Percentiles rank a stretch among this genome's conserved stretches.
phyloP scores from a whole-genome alignment of 2,113 vertebrate genomes.

The Australoheros scitulus region DNA sequence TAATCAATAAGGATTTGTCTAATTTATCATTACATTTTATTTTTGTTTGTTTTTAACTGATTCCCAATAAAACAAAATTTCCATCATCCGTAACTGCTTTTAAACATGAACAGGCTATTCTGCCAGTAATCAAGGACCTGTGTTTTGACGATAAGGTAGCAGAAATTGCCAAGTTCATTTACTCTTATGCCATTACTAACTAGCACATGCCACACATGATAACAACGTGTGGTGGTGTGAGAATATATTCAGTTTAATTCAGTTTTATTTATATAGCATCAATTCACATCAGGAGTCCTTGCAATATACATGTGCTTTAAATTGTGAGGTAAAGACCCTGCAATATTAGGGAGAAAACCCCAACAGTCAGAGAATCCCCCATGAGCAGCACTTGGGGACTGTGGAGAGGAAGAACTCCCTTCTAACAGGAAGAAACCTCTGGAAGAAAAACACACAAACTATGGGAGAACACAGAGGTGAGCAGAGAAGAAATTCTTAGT shows the following conservation, averaged over 20 bases:
- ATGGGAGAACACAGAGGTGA: not conserved
- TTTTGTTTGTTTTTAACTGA: fast-evolving
- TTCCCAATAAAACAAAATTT: not conserved
- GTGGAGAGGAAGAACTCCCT: not conserved
- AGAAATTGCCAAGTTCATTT: not conserved
- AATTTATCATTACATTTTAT: not conserved
- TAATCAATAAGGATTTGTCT: too few species aligned
- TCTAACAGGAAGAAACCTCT: not conserved
- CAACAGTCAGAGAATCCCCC: not conserved
- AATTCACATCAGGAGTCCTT: not conserved
- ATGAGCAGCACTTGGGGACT: not conserved
- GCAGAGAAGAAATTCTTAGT: not conserved
- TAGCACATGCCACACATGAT: not conserved
- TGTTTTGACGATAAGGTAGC: not conserved
- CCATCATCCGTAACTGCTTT: fast-evolving
- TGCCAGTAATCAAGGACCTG: not conserved
- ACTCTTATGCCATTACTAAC: not conserved
- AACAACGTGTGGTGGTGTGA: too few species aligned
- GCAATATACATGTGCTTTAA: fast-evolving
- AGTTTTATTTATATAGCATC: not conserved
- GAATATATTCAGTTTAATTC: too few species aligned
- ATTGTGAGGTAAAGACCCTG: not conserved
- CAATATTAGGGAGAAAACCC: too few species aligned
- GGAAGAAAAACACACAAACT: not conserved
- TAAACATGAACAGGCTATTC: not conserved